Conservation (phyloP, 2,797 vertebrate genomes). For the Columba guinea region DNA sequence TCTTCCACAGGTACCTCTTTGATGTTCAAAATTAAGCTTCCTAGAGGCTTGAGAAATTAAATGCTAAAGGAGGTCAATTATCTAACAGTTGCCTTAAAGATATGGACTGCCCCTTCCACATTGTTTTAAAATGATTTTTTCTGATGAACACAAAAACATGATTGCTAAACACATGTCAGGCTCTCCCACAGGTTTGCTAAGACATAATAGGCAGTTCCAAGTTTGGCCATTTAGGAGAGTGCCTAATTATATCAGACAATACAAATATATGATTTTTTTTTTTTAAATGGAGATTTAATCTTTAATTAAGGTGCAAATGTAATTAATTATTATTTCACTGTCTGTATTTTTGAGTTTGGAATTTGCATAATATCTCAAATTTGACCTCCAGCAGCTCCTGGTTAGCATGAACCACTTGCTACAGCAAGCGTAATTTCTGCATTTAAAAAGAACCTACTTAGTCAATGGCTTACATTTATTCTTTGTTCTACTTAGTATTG, state of each 20-base stretch:
- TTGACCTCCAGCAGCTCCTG: slow-evolving; percentile 13
- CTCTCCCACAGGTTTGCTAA: slow-evolving; percentile 51
- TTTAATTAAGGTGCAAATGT: slow-evolving; percentile 37
- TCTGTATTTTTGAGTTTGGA: background rate
- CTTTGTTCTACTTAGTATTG: background rate
- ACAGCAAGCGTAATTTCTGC: background rate
- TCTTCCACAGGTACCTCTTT: slow-evolving; percentile 79
- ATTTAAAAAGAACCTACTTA: background rate
- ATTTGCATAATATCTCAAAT: slow-evolving; percentile 40
- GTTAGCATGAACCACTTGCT: background rate
- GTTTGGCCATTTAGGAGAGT: slow-evolving; percentile 29
- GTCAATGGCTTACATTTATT: background rate
- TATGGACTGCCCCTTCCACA: slow-evolving; percentile 68
- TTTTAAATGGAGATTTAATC: slow-evolving; percentile 8
- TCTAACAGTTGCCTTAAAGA: slow-evolving; percentile 76
- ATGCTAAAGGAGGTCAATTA: slow-evolving; percentile 79
- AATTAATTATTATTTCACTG: slow-evolving; percentile 50
- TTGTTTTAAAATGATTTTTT: slow-evolving; percentile 64
- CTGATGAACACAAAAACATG: slow-evolving; percentile 61
- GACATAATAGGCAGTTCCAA: slow-evolving; percentile 62
- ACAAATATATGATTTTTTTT: background rate
- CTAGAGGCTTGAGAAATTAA: slow-evolving; percentile 80
- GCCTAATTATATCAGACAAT: slow-evolving; percentile 53
- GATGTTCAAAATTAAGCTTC: slow-evolving; percentile 80
- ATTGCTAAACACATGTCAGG: slow-evolving; percentile 56